These are phyloP conservation scores for Papilio aristodemus DNA, from an alignment of 1,140 invertebrate genomes.

Conservation along the genomic window DNA sequence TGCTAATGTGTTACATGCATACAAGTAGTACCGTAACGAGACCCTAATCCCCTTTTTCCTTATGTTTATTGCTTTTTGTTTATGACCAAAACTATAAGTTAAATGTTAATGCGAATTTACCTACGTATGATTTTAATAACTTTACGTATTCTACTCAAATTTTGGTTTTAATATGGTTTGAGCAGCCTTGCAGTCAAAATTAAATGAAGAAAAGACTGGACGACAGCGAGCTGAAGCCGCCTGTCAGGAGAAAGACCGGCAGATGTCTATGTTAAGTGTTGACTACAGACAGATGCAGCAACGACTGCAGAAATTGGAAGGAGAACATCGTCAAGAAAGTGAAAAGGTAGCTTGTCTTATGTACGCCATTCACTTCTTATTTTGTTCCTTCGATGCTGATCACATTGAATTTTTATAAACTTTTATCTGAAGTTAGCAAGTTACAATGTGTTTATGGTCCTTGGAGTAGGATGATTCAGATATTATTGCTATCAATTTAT, in stretches of 20 bases:
- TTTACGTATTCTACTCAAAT: background rate
- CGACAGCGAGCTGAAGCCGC: slow-evolving; percentile 91
- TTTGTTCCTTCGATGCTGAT: background rate
- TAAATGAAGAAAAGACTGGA: slow-evolving; percentile 93
- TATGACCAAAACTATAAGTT: background rate
- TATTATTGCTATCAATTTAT: too few species aligned
- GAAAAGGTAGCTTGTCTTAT: slow-evolving; percentile 84
- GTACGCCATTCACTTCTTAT: slow-evolving; percentile 12
- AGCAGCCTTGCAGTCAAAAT: slow-evolving; percentile 92
- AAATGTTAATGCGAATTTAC: background rate
- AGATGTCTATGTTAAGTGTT: slow-evolving; percentile 95
- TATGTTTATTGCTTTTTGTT: slow-evolving; percentile 18
- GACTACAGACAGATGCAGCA: slow-evolving; percentile 96
- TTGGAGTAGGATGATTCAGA: background rate
- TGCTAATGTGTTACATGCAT: slow-evolving; percentile 44
- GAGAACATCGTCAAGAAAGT: slow-evolving; percentile 92
- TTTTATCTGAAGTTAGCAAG: too few species aligned
- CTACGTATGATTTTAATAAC: background rate
- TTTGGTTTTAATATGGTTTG: slow-evolving; percentile 14
- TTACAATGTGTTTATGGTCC: background rate
- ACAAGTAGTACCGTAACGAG: slow-evolving; percentile 1
- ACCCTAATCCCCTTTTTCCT: slow-evolving; percentile 25
- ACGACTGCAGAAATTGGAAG: slow-evolving; percentile 93
- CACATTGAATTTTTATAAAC: too few species aligned
- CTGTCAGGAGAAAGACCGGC: slow-evolving; percentile 94